phyloP scores from a whole-genome alignment of 2,113 vertebrate species.

The Gracilinanus agilis region DNA sequence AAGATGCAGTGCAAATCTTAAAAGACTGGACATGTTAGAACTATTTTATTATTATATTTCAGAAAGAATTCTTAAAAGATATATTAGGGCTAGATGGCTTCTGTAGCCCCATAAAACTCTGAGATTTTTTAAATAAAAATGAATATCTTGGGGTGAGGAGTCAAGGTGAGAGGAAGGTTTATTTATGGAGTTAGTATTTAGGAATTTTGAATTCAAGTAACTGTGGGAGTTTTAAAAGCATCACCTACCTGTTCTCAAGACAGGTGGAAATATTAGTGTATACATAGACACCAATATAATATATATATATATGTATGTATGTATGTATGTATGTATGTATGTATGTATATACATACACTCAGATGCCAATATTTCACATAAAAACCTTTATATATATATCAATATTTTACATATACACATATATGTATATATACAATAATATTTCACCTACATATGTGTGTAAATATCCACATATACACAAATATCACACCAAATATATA shows the following conservation, averaged over 20 bases:
- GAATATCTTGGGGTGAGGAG: neutral
- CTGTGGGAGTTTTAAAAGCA: neutral
- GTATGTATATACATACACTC: no score
- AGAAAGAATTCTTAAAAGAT: neutral
- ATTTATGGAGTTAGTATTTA: neutral
- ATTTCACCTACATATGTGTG: no score
- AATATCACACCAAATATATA: no score
- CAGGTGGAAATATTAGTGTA: neutral
- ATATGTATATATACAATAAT: no score
- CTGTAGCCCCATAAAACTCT: neutral
- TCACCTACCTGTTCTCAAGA: neutral
- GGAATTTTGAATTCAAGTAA: neutral
- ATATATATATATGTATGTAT: no score
- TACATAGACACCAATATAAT: no score
- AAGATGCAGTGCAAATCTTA: neutral
- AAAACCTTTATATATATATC: no score
- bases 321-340: no score
- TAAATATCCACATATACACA: no score
- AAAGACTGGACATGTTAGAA: neutral
- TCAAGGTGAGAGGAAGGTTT: neutral
- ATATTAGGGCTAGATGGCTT: neutral
- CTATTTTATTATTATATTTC: neutral
- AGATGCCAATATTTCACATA: no score
- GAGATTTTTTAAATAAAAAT: neutral
- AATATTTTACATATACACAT: no score